These are phyloP conservation scores for Myanophis thanlyinensis DNA, from an alignment of 2,113 vertebrate genomes.

Conservation along the genomic window DNA sequence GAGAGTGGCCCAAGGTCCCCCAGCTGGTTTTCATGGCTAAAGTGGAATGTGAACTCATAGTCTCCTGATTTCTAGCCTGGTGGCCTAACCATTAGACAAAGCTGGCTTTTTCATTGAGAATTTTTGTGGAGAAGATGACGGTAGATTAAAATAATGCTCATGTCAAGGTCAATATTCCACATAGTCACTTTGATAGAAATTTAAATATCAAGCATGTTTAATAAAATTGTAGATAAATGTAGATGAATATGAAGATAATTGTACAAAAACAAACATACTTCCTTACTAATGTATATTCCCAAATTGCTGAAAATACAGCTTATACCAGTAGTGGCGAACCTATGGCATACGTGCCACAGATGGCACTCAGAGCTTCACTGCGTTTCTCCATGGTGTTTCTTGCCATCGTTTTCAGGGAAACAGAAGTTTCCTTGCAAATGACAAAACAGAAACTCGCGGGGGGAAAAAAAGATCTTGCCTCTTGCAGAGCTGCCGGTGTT, in stretches of 20 bases:
- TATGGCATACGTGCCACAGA: too few species aligned
- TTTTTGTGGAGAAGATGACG: background rate
- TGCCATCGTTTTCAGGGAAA: too few species aligned
- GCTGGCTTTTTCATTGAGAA: background rate
- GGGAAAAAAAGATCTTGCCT: too few species aligned
- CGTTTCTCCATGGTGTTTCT: too few species aligned
- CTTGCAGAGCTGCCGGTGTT: too few species aligned
- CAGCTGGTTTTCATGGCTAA: background rate
- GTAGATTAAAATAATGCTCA: background rate
- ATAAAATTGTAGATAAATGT: background rate
- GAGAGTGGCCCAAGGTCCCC: background rate
- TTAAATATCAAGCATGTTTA: background rate
- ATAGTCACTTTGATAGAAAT: background rate
- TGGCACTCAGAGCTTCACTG: too few species aligned
- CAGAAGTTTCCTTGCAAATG: too few species aligned
- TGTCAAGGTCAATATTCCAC: too few species aligned
- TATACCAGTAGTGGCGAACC: too few species aligned
- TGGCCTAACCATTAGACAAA: background rate
- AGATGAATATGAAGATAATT: background rate
- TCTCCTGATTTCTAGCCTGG: background rate
- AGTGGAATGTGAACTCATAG: background rate
- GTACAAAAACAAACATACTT: background rate
- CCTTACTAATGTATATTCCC: too few species aligned
- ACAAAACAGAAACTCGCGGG: too few species aligned
- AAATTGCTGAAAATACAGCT: background rate